phyloP scores from a whole-genome alignment of 2,113 vertebrate genomes.

The Nothocercus nigrocapillus region DNA sequence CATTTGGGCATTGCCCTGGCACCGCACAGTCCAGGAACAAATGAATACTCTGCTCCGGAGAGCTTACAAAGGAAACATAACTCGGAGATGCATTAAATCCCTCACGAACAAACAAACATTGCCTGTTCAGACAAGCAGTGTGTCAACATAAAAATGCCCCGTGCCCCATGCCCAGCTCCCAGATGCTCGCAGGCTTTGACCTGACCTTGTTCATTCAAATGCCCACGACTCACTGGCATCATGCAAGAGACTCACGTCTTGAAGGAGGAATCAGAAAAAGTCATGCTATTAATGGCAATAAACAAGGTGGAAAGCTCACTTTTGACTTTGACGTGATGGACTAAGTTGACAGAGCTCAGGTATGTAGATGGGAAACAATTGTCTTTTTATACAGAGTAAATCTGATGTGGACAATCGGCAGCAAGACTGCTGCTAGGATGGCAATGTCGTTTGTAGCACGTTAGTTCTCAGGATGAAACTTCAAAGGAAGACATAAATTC shows the following conservation, averaged over 20 bases:
- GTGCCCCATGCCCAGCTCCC: not conserved
- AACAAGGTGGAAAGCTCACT: not conserved
- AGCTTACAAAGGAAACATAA: not conserved
- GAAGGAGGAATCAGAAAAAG: not conserved
- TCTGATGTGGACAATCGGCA: not conserved
- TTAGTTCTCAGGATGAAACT: not conserved
- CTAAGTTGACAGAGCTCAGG: not conserved
- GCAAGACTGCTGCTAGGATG: not conserved
- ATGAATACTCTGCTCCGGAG: not conserved
- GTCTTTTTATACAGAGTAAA: not conserved
- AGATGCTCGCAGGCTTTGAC: not conserved
- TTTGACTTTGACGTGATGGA: not conserved
- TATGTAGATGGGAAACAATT: not conserved
- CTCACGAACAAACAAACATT: not conserved
- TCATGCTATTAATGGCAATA: not conserved
- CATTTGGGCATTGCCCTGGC: not conserved
- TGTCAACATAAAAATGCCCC: not conserved
- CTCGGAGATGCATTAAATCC: not conserved
- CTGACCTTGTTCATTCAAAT: not conserved
- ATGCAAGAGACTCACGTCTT: not conserved
- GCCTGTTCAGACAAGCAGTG: not conserved
- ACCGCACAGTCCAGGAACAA: not conserved
- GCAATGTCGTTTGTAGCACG: not conserved
- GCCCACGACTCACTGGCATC: not conserved
- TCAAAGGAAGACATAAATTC: not conserved